A percentile compares a stretch with the other conserved stretches of the same genome.
Conservation (phyloP, 1,140 invertebrate species). For the Sinonovacula constricta region DNA sequence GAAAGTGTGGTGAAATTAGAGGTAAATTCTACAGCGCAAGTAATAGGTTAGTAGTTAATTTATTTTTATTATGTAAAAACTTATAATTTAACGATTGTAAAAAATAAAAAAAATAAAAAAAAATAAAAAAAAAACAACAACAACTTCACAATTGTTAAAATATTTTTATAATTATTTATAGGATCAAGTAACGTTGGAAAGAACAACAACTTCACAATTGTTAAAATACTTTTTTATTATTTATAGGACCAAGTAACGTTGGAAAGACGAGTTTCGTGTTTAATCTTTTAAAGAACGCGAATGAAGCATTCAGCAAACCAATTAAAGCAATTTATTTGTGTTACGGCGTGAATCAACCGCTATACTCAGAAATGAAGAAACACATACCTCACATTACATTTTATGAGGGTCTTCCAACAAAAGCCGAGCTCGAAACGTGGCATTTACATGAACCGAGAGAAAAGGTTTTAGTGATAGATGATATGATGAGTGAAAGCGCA, state of each 20-base stretch:
- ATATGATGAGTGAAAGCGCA: background rate
- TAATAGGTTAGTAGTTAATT: background rate
- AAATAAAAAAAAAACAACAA: too few relatives aligned
- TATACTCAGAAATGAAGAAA: background rate
- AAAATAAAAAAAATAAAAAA: background rate
- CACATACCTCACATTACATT: background rate
- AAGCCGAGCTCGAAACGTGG: background rate
- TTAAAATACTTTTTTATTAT: slow-evolving; percentile 4
- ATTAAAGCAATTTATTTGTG: background rate
- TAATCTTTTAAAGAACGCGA: background rate
- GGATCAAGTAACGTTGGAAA: too few relatives aligned
- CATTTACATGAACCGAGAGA: background rate
- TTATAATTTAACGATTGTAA: background rate
- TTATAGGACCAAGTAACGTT: slow-evolving; percentile 4
- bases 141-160: background rate
- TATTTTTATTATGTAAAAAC: background rate
- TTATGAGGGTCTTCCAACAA: background rate
- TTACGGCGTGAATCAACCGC: background rate
- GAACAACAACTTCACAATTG: slow-evolving; percentile 6
- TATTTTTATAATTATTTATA: background rate
- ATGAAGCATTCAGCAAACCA: background rate
- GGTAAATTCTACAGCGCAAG: background rate
- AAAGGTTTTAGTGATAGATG: background rate
- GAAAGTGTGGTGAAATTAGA: background rate
- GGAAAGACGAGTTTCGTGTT: background rate